Evolutionary conservation across 53 echinoderm and acorn worm species (phyloP).

Genomic region (Luidia sarsii): DNA sequence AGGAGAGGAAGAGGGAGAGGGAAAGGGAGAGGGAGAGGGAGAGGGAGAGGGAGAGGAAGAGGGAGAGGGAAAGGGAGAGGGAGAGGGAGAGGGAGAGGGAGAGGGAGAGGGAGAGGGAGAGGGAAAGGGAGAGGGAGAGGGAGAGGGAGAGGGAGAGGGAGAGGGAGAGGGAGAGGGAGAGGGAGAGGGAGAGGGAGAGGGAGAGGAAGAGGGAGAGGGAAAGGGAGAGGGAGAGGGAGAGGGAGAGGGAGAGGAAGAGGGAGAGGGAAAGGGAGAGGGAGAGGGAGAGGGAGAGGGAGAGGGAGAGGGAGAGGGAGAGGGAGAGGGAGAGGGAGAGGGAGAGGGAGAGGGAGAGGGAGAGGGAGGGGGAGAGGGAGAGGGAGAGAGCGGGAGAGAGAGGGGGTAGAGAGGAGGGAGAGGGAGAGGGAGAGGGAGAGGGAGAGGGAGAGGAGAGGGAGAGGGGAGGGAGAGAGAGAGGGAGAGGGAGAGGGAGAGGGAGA

Average conservation of each 20-base stretch:
- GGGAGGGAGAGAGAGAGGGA: no score
- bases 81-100: not conserved
- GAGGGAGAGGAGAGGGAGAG: no score
- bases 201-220: slow-evolving; percentile 6
- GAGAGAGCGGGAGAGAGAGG: no score
- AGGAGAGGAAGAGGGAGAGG: not conserved
- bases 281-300: not conserved
- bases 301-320: slow-evolving; percentile 16
- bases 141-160: not conserved
- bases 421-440: no score
- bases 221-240: not conserved
- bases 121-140: not conserved
- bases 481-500: no score
- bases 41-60: not conserved
- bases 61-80: not conserved
- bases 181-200: not conserved
- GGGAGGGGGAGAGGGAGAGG: no score
- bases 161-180: not conserved
- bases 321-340: not conserved
- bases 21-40: not conserved
- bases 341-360: no score
- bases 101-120: not conserved
- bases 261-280: not conserved
- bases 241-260: slow-evolving; percentile 11
- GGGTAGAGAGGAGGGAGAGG: no score